Evolutionary conservation across 2,797 vertebrate genomes (phyloP).

Genomic region (Platalea minor): DNA sequence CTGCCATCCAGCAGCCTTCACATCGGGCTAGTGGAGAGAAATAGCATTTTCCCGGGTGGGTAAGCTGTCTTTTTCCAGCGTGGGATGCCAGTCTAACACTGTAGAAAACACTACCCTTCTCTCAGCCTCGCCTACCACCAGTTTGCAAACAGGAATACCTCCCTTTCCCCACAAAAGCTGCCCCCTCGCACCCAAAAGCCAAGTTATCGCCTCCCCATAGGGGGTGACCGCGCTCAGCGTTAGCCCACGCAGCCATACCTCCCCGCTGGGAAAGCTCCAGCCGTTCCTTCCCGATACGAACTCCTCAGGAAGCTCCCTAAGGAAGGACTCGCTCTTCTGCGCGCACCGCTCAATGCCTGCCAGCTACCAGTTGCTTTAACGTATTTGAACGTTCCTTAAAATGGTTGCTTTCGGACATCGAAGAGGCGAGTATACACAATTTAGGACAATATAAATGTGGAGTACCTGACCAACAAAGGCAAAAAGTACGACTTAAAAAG

Average conservation of each 20-base stretch:
- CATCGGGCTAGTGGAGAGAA: neutral
- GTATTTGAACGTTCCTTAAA: neutral
- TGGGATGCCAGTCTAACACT: neutral
- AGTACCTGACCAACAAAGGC: neutral
- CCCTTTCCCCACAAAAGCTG: accelerated
- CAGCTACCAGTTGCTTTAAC: neutral
- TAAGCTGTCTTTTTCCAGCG: neutral
- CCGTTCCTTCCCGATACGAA: neutral
- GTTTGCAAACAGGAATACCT: neutral
- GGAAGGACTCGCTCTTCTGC: neutral
- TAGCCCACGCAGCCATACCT: neutral
- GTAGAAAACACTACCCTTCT: neutral
- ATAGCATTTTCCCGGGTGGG: neutral
- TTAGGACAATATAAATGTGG: neutral
- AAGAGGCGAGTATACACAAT: neutral
- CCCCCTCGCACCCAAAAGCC: neutral
- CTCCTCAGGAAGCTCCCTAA: neutral
- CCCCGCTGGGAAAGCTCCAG: neutral
- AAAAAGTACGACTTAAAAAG: neutral
- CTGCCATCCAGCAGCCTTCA: neutral
- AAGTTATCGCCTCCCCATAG: neutral
- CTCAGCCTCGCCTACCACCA: neutral
- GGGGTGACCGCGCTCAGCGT: neutral
- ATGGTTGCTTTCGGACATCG: neutral
- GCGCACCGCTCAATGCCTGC: neutral